Conservation (phyloP, 2,797 vertebrate genomes). For the Helicolenus hilgendorfi region DNA sequence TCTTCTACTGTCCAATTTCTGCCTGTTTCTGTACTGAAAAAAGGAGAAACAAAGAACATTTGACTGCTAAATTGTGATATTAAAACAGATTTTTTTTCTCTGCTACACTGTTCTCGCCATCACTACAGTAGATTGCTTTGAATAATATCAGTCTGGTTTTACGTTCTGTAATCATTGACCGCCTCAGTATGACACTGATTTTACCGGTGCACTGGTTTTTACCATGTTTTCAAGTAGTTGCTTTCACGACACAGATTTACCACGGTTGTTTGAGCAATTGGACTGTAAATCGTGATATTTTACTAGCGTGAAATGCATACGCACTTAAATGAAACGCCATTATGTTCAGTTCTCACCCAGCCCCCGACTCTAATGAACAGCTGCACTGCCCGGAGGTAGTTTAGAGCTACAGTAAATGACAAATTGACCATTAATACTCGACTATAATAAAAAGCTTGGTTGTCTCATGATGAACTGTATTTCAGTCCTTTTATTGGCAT, state of each 20-base stretch:
- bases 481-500: constrained; percentile 11
- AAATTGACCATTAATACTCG: constrained; percentile 75
- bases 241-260: constrained; percentile 60
- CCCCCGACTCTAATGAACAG: constrained; percentile 59
- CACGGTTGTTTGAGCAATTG: constrained; percentile 34
- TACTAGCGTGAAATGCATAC: constrained; percentile 59
- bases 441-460: constrained; percentile 66
- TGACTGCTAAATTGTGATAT: constrained; percentile 35
- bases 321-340: constrained; percentile 68
- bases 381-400: constrained; percentile 59
- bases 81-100: constrained; percentile 23
- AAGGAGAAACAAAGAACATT: neutral
- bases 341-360: constrained; percentile 26
- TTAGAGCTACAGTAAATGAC: constrained; percentile 68
- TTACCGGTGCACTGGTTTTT: constrained; percentile 36
- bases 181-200: constrained; percentile 5
- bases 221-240: constrained; percentile 20
- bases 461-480: constrained; percentile 66
- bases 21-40: neutral
- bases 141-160: constrained; percentile 46
- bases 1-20: neutral
- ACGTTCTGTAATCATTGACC: constrained; percentile 37
- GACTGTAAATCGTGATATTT: constrained; percentile 71
- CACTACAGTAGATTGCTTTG: constrained; percentile 1
- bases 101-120: constrained; percentile 12